Evolutionary conservation across 2,113 vertebrate genomes (phyloP).

Genomic region (Platysteira castanea): DNA sequence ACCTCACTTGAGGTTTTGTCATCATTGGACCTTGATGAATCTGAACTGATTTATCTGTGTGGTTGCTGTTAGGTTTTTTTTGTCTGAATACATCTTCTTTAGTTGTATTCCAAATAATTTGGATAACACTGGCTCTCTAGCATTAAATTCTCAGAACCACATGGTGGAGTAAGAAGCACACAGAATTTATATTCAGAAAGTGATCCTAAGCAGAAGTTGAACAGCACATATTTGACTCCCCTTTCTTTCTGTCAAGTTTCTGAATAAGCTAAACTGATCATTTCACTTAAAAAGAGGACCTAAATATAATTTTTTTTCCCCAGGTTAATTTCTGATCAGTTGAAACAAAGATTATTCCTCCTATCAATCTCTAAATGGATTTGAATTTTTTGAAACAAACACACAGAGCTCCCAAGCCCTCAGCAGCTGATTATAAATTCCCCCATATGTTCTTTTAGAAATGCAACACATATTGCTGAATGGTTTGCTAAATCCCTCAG

Average conservation of each 20-base stretch:
- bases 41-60: neutral
- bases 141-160: slow-evolving; percentile 63
- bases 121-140: neutral
- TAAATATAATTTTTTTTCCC: neutral
- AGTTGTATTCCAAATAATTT: neutral
- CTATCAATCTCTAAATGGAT: neutral
- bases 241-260: neutral
- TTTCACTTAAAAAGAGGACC: neutral
- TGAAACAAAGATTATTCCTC: neutral
- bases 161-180: slow-evolving; percentile 72
- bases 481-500: neutral
- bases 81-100: neutral
- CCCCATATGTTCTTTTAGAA: neutral
- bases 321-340: neutral
- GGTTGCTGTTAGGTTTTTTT: neutral
- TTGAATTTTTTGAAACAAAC: neutral
- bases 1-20: neutral
- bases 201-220: neutral
- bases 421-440: neutral
- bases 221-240: neutral
- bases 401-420: neutral
- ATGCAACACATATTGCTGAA: neutral
- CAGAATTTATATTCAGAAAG: slow-evolving; percentile 11
- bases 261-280: neutral
- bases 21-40: neutral